A percentile compares a stretch with the other conserved stretches of the same genome.
phyloP scores from a whole-genome alignment of 1,140 invertebrate genomes.

The Chironomus striatipennis region DNA sequence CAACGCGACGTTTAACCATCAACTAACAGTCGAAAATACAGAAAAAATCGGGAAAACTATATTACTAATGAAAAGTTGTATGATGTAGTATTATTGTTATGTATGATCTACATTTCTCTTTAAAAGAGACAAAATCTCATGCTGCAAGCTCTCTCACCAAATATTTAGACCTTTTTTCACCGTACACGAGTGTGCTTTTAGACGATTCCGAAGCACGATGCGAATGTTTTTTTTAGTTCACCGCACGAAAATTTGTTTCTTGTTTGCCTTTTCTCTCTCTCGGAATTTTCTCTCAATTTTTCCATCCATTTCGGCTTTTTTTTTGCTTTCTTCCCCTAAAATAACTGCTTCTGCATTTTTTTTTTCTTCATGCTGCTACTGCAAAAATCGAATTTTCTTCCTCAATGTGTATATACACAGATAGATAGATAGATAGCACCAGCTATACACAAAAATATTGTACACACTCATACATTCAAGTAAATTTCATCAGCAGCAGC shows the following conservation, averaged over 20 bases:
- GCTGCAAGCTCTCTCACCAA: conserved; percentile 4
- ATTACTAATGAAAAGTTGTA: conserved; percentile 24
- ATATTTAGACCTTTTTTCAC: background rate
- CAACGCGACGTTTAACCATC: conserved; percentile 15
- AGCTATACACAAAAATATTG: too few relatives aligned
- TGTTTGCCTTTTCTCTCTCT: too few relatives aligned
- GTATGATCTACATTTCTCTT: conserved; percentile 7
- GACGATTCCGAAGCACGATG: background rate
- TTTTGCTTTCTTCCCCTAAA: background rate
- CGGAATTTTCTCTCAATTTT: background rate
- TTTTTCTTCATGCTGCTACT: background rate
- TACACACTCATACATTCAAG: too few relatives aligned
- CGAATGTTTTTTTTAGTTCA: background rate
- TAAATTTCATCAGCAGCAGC: too few relatives aligned
- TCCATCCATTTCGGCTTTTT: too few relatives aligned
- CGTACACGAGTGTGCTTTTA: background rate
- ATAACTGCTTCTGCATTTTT: background rate
- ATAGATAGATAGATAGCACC: too few relatives aligned
- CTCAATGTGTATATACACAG: background rate
- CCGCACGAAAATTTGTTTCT: too few relatives aligned
- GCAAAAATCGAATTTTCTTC: conserved; percentile 8
- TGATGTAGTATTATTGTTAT: conserved; percentile 16
- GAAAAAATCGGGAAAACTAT: conserved; percentile 20
- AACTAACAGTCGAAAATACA: conserved; percentile 23
- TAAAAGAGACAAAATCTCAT: conserved; percentile 17